Evolutionary conservation across 2,888 invertebrate genomes (phyloP).

Genomic region (Ferrisia virgata): DNA sequence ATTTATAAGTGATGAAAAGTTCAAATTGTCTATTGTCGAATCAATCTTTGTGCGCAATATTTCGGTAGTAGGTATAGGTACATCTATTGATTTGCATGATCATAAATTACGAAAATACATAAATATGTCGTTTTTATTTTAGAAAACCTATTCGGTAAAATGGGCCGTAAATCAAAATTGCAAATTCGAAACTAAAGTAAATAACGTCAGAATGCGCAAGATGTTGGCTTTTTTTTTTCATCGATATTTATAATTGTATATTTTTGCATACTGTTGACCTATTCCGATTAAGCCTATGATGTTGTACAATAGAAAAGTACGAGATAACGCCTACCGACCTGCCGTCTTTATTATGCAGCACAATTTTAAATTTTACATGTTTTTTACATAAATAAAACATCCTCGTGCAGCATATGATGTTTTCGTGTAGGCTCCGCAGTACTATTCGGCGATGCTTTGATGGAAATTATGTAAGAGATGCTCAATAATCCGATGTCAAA

Average conservation of each 20-base stretch:
- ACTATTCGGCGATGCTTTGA: neutral
- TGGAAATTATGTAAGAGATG: neutral
- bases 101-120: neutral
- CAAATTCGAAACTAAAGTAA: neutral
- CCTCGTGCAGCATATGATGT: neutral
- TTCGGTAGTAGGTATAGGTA: neutral
- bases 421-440: neutral
- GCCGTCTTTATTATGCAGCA: neutral
- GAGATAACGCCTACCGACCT: slow-evolving; percentile 12
- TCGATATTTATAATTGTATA: slow-evolving; percentile 23
- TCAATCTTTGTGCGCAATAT: neutral
- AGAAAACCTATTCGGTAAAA: neutral
- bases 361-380: slow-evolving; percentile 22
- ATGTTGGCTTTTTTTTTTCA: neutral
- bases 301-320: neutral
- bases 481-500: neutral
- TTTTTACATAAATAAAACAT: slow-evolving; percentile 23
- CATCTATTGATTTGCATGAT: neutral
- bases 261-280: slow-evolving; percentile 29
- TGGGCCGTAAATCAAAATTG: neutral
- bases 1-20: neutral
- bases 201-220: neutral
- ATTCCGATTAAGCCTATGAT: slow-evolving; percentile 2
- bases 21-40: neutral
- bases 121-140: neutral